Conservation (phyloP, 2,113 vertebrate species). For the Astur gentilis region DNA sequence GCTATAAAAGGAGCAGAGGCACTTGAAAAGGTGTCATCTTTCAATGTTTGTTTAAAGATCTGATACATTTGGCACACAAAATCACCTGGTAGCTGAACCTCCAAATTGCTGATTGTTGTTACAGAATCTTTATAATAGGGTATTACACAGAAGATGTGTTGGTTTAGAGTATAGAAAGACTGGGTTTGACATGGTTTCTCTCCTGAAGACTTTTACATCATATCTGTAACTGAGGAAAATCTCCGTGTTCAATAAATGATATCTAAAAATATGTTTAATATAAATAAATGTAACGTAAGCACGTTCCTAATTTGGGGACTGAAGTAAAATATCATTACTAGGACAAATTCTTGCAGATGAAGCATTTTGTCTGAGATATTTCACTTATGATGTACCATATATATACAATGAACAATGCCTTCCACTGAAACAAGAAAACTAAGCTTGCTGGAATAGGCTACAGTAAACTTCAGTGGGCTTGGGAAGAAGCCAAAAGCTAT, state of each 20-base stretch:
- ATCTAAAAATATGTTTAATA: background rate
- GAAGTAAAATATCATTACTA: background rate
- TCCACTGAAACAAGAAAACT: background rate
- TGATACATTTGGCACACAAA: conserved; percentile 11
- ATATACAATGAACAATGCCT: background rate
- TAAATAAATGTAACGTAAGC: background rate
- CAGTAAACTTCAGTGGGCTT: background rate
- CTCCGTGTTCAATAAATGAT: background rate
- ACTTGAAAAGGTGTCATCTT: conserved; percentile 22
- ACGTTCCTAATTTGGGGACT: background rate
- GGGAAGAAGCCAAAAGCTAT: background rate
- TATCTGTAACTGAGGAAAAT: background rate
- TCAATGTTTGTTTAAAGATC: conserved; percentile 55
- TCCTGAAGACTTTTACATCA: background rate
- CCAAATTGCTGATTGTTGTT: background rate
- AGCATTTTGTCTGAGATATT: background rate
- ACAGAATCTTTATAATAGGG: background rate
- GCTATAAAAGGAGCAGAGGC: conserved; percentile 57
- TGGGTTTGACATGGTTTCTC: background rate
- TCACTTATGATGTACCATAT: background rate
- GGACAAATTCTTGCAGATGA: background rate
- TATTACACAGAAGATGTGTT: background rate
- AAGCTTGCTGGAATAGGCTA: background rate
- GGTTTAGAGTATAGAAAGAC: background rate
- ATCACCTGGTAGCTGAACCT: background rate